Percentiles rank a stretch among this genome's conserved stretches.
Evolutionary conservation across 2,797 vertebrate genomes (phyloP).

Genomic region (Gobionotothen gibberifrons): DNA sequence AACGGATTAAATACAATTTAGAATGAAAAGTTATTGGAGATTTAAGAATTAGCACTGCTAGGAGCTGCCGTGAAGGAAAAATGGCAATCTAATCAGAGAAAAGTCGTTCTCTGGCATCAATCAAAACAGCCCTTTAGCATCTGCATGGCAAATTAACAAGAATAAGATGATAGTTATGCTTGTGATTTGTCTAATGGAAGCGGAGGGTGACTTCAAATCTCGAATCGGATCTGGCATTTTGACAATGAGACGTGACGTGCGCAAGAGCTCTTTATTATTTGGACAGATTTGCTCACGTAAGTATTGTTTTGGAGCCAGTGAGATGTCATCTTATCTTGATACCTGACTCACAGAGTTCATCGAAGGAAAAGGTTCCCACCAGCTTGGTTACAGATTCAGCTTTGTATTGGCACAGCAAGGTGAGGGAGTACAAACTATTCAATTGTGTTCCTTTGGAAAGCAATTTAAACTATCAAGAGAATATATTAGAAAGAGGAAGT

Average conservation of each 20-base stretch:
- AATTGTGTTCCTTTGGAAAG: background rate
- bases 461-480: conserved; percentile 1
- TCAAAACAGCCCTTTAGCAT: background rate
- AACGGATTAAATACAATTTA: conserved; percentile 14
- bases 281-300: conserved; percentile 41
- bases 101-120: conserved; percentile 4
- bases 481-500: conserved; percentile 2
- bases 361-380: conserved; percentile 44
- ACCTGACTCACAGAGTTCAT: conserved; percentile 28
- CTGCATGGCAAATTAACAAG: background rate
- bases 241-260: conserved; percentile 42
- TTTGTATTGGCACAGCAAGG: background rate
- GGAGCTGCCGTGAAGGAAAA: background rate
- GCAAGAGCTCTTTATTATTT: conserved; percentile 61
- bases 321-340: conserved; percentile 48
- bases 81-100: conserved; percentile 2
- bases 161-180: conserved; percentile 15
- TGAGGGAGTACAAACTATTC: background rate
- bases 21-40: conserved; percentile 4
- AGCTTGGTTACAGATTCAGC: background rate
- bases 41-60: conserved; percentile 2
- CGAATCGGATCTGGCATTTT: conserved; percentile 65
- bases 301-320: conserved; percentile 23
- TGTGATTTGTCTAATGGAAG: conserved; percentile 29
- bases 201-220: conserved; percentile 41